phyloP scores from a whole-genome alignment of 2,888 invertebrate genomes.

The Aspidiotus destructor region DNA sequence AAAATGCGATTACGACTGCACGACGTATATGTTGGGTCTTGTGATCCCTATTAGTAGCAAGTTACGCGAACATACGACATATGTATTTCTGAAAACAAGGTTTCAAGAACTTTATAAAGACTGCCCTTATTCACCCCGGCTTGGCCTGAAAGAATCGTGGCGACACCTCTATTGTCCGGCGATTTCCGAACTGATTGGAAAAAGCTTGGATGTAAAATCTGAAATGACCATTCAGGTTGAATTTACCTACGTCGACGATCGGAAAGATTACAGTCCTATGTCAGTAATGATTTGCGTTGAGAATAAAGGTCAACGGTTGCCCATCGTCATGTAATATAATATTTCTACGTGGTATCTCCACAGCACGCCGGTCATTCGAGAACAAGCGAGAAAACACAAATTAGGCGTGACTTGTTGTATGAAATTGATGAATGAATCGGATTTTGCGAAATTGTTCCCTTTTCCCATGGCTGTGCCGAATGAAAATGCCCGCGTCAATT shows the following conservation, averaged over 20 bases:
- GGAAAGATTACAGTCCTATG: constrained; percentile 48
- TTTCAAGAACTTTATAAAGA: constrained; percentile 44
- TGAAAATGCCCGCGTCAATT: not conserved
- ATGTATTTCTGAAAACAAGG: constrained; percentile 49
- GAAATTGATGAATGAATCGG: constrained; percentile 4
- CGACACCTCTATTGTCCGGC: constrained; percentile 58
- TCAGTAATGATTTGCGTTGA: constrained; percentile 3
- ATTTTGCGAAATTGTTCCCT: constrained; percentile 6
- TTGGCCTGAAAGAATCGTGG: constrained; percentile 63
- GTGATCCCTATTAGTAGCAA: constrained; percentile 59
- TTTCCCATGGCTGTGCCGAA: constrained; percentile 18
- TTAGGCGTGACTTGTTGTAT: constrained; percentile 2
- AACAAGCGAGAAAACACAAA: not conserved
- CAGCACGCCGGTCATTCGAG: not conserved
- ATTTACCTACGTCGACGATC: constrained; percentile 49
- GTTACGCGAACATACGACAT: constrained; percentile 57
- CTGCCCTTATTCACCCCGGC: constrained; percentile 32
- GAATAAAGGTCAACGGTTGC: not conserved
- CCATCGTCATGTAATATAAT: not conserved
- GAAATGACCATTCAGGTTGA: constrained; percentile 53
- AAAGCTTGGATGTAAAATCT: constrained; percentile 50
- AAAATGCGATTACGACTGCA: constrained; percentile 51
- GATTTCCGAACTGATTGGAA: constrained; percentile 49
- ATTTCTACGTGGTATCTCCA: not conserved
- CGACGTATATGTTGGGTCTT: constrained; percentile 57